Base-by-base conservation (phyloP, 2,888 invertebrate genomes). In the Neoitamus cyanurus region DNA sequence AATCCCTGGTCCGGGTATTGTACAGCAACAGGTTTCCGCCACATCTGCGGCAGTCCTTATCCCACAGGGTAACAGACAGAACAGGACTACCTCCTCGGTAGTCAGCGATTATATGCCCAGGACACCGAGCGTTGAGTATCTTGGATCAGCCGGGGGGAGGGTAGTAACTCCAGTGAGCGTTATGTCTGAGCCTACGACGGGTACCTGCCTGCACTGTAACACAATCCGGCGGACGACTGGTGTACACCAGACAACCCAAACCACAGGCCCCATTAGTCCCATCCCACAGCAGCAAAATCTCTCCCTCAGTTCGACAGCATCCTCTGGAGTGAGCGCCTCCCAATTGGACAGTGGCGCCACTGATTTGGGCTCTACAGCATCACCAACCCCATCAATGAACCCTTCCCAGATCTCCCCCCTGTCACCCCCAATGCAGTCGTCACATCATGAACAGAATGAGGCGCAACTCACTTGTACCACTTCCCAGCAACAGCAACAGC, bases 191-290 rank as follows among this genome's bases (percentile, higher is more conserved):
- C 87, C 87, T 2, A 84, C 30, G 13, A 30, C 46, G 0, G 88
- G 89, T 0, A 90, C 91, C 3, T 91, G 91, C 15, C 85, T 91
- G 25, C 91, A 91, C 84, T 91, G 91, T 83, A 91, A 90, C 83
- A 91, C 91, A 3, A 89, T 90, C 9, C 88, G 90, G 0, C 88
- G 91, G 0, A 91, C 91, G 3, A 91, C 91, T 2, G 91, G 91
- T 1, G 91, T 91, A 0, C 91, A 91, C 86, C 91, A 91, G 84
- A 91, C 91, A 2, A 91, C 91, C 0, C 91, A 91, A 85, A 91
- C 91, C 13, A 91, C 91, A n/a, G 91, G 91, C 0, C 91, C 91
- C 0, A 90, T 91, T 3, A 91, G 91, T 42, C 91, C 91, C 1
- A 88, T 91, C 3, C 91, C 91, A 11, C 88, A 90, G 83, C 88